Base-by-base conservation (phyloP, 2,888 invertebrate species). In the Buathra laborator region DNA sequence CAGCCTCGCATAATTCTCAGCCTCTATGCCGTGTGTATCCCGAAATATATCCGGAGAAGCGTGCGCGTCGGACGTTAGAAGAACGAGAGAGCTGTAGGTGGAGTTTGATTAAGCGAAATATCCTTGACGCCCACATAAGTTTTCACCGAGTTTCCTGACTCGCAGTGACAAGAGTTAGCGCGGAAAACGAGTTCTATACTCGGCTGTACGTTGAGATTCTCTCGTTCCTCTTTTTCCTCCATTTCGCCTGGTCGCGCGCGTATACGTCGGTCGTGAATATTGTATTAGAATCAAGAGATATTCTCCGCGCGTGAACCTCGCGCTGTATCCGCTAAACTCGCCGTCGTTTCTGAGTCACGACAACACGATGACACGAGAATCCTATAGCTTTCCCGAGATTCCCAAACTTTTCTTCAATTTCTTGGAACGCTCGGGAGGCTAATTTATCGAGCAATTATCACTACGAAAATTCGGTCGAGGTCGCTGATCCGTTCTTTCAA, bases 111-210 rank as follows among this genome's bases (percentile, higher is more conserved):
- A 78, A 81, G 81, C 83, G 86, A 74, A 81, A 64, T 85, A 82
- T 67, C 76, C 83, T 82, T 72, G 83, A 84, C 87, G 85, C 88
- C 89, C 87, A 88, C 87, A 84, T 85, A 84, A 84, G 88, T 86
- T 87, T 87, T 14, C 86, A 43, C 87, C 79, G 76, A 37, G 86
- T 87, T 87, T 86, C 75, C 83, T 81, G 82, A 82, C 81, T 85
- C 77, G 72, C 80, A 81, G 84, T 87, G 89, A 89, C 88, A 88
- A 84, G 87, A 86, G 86, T 86, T 78, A 78, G 83, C 82, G 86
- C 83, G 86, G 85, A 85, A 88, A 87, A 83, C 79, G 67, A 80
- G 81, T 78, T 84, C 32, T 77, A 19, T 12, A 12, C n/a, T 80
- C 64, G 14, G 29, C 12, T 12, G 6, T 32, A 7, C 29, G 10